A percentile compares a stretch with the other conserved stretches of the same genome.
Conservation (phyloP, 2,888 invertebrate genomes). For the Heliothis peltigera region DNA sequence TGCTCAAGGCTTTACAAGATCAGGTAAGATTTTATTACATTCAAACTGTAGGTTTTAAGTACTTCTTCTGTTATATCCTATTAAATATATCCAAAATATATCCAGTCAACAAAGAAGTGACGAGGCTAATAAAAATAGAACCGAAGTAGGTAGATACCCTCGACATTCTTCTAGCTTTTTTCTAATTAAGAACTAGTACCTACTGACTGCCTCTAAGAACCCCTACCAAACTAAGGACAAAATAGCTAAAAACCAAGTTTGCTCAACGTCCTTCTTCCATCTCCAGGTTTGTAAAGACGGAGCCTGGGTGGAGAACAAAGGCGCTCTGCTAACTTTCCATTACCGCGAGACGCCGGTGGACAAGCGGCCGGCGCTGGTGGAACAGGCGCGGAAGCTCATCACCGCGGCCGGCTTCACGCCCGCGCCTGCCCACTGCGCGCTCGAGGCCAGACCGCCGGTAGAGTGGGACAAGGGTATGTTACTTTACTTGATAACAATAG, state of each 20-base stretch:
- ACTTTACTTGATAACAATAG: too few species aligned
- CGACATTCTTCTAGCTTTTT: too few species aligned
- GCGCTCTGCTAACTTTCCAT: conserved; percentile 96
- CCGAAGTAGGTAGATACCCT: too few species aligned
- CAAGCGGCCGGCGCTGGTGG: conserved; percentile 92
- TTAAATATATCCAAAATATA: too few species aligned
- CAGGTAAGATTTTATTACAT: conserved; percentile 86
- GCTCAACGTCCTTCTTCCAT: not conserved
- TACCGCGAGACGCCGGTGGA: conserved; percentile 95
- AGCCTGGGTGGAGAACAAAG: conserved; percentile 98
- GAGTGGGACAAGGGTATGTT: conserved; percentile 96
- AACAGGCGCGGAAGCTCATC: conserved; percentile 93
- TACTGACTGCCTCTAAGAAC: too few species aligned
- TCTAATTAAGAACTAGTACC: too few species aligned
- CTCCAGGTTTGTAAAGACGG: conserved; percentile 94
- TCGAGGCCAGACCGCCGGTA: conserved; percentile 97
- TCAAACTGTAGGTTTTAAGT: too few species aligned
- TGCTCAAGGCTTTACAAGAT: conserved; percentile 95
- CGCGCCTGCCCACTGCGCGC: conserved; percentile 94
- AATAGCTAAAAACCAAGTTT: too few species aligned
- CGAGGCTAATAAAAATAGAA: too few species aligned
- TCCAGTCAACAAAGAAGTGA: too few species aligned
- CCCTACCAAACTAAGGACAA: too few species aligned
- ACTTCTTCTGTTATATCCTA: too few species aligned
- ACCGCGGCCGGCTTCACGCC: conserved; percentile 94